phyloP scores from a whole-genome alignment of 1,140 invertebrate genomes.

The Brachionus calyciflorus region DNA sequence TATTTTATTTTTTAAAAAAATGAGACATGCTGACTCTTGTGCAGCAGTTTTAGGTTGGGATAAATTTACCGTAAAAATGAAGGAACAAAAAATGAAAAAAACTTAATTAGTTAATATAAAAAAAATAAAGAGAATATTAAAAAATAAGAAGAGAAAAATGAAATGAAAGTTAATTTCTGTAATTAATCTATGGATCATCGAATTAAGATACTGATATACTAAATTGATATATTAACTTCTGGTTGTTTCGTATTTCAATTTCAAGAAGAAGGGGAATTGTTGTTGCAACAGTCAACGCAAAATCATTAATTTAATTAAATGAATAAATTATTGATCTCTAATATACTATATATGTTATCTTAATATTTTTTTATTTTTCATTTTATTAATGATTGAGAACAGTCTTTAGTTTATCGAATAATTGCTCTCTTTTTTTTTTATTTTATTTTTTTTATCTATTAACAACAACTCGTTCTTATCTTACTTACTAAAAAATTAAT shows the following conservation, averaged over 20 bases:
- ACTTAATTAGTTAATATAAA: constrained; percentile 33
- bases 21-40: constrained; percentile 12
- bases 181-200: constrained; percentile 38
- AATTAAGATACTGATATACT: constrained; percentile 41
- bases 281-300: constrained; percentile 26
- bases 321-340: constrained; percentile 37
- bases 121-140: not conserved
- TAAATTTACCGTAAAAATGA: constrained; percentile 40
- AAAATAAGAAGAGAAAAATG: not conserved
- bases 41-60: no score
- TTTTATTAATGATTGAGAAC: constrained; percentile 41
- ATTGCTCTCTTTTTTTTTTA: not conserved
- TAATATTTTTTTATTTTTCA: constrained; percentile 2
- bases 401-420: constrained; percentile 43
- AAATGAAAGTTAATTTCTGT: constrained; percentile 37
- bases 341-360: constrained; percentile 34
- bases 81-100: not conserved
- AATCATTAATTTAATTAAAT: constrained; percentile 43
- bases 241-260: constrained; percentile 41
- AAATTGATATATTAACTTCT: constrained; percentile 42
- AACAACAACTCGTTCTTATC: constrained; percentile 41
- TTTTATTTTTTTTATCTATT: constrained; percentile 5
- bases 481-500: constrained; percentile 35
- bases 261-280: not conserved
- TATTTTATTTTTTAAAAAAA: not conserved